Evolutionary conservation across 2,888 invertebrate genomes (phyloP).

Genomic region (Drosophila robusta): DNA sequence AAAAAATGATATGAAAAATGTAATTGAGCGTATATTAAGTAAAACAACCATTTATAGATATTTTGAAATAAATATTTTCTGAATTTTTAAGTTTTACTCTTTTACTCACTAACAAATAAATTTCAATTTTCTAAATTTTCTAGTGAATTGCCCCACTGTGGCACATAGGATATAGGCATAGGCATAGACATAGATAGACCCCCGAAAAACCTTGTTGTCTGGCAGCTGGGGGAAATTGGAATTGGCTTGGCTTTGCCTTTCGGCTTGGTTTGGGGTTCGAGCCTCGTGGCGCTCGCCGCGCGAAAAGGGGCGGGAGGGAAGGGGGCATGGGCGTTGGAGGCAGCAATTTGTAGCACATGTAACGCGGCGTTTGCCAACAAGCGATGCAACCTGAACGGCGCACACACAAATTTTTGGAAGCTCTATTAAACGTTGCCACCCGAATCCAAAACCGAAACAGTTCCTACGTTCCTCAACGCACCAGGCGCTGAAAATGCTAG

Average conservation of each 20-base stretch:
- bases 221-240: slow-evolving; percentile 76
- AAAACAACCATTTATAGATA: too few species aligned
- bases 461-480: slow-evolving; percentile 3
- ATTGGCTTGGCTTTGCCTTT: slow-evolving; percentile 59
- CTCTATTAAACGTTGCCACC: slow-evolving; percentile 72
- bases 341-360: slow-evolving; percentile 73
- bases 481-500: background rate
- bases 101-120: too few species aligned
- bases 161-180: slow-evolving; percentile 40
- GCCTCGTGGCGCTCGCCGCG: background rate
- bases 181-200: slow-evolving; percentile 35
- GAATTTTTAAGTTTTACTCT: too few species aligned
- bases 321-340: slow-evolving; percentile 4
- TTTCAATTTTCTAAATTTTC: background rate
- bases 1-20: too few species aligned
- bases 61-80: too few species aligned
- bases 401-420: slow-evolving; percentile 69
- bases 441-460: background rate
- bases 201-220: slow-evolving; percentile 48
- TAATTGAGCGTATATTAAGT: too few species aligned
- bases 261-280: slow-evolving; percentile 21
- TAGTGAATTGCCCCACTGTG: slow-evolving; percentile 47
- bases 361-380: slow-evolving; percentile 60
- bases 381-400: slow-evolving; percentile 63
- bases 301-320: background rate